Conservation (phyloP, 2,888 invertebrate species). For the Euplagia quadripunctaria region DNA sequence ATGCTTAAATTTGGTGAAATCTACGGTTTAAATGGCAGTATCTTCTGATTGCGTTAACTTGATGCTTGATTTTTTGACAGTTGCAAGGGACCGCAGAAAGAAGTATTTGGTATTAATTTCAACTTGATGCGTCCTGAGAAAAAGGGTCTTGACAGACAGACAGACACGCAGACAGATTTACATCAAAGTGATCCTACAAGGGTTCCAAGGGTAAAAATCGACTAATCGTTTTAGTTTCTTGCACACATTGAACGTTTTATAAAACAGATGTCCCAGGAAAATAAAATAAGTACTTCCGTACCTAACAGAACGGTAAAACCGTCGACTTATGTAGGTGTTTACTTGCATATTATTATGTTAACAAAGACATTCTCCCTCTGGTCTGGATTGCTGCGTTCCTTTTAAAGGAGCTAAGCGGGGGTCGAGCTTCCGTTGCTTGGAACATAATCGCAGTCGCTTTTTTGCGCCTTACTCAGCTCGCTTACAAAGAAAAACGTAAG, state of each 20-base stretch:
- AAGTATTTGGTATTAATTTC: too few species aligned
- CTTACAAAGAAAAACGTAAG: conserved; percentile 59
- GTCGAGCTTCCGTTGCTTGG: conserved; percentile 58
- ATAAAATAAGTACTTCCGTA: conserved; percentile 16
- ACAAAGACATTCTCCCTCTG: conserved; percentile 57
- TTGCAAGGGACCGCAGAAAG: too few species aligned
- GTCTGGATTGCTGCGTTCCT: conserved; percentile 61
- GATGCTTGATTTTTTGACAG: too few species aligned
- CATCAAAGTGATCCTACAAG: too few species aligned
- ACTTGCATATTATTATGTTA: conserved; percentile 49
- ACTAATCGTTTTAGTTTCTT: not conserved
- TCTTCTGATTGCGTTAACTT: too few species aligned
- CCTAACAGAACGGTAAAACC: conserved; percentile 24
- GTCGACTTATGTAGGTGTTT: conserved; percentile 27
- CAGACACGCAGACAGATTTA: too few species aligned
- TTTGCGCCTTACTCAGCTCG: conserved; percentile 53
- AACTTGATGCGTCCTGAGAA: too few species aligned
- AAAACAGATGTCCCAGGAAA: not conserved
- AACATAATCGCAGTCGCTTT: conserved; percentile 62
- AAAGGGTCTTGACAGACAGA: too few species aligned
- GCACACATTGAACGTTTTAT: not conserved
- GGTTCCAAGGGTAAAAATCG: not conserved
- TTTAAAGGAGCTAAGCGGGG: conserved; percentile 57
- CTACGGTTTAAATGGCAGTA: too few species aligned
- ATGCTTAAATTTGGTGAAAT: too few species aligned